Base-by-base conservation (phyloP, 2,888 invertebrate genomes). In the Perdita meconis region DNA sequence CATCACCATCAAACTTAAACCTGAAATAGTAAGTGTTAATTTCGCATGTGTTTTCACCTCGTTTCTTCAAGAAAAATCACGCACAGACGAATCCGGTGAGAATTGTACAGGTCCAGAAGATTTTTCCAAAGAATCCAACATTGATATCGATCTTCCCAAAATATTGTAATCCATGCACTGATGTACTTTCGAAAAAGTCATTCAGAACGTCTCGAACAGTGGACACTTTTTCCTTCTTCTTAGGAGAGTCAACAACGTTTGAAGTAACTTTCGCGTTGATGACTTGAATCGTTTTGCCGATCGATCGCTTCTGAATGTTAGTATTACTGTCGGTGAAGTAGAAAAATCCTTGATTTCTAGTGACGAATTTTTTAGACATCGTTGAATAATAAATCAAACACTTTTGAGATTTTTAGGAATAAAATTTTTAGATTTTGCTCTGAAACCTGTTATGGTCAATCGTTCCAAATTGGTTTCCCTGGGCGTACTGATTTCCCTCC, bases 1-100 rank as follows among this genome's bases (percentile, higher is more conserved):
- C n/a, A 86, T 63, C 10, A 92, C 88, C 90, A 93, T 90, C 50
- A 92, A 82, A 1, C 81, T 84, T n/a, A 92, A 87, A 55, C 89
- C 89, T 87, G 50, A 40, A 65, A 78, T n/a, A 1, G 22, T 13
- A 4, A 16, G n/a, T n/a, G n/a, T n/a, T n/a, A n/a, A n/a, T n/a
- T n/a, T n/a, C n/a, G n/a, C n/a, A n/a, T n/a, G n/a, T n/a, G n/a
- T n/a, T n/a, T n/a, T n/a, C n/a, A n/a, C 8, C 10, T 47, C 2
- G 2, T 2, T 42, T 13, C 12, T 0, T 1, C 47, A 8, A 34
- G 8, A 1, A 1, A 34, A 0, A n/a, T n/a, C 6, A 71, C 69
- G 1, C 64, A 86, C 86, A 76, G 1, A 71, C 30, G 16, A 85
- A 76, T 16, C 57, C 81, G 5, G 30, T 30, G 6, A 84, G 50